Percentiles rank a stretch among this genome's conserved stretches.
phyloP scores from a whole-genome alignment of 2,797 vertebrate genomes.

The Crocidura indochinensis region DNA sequence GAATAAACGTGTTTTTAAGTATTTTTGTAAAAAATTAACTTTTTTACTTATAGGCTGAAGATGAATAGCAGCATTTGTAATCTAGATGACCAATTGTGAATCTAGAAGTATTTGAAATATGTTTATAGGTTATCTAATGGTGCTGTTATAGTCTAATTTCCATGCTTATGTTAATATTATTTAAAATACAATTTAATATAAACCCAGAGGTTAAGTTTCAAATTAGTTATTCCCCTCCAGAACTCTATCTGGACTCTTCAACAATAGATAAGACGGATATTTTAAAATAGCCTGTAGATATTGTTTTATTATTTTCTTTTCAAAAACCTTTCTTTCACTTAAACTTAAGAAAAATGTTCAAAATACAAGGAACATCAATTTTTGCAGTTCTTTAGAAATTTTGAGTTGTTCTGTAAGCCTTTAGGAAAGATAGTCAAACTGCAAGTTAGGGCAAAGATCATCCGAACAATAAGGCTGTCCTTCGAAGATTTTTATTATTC shows the following conservation, averaged over 20 bases:
- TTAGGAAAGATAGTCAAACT: background rate
- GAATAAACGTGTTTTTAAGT: too few species aligned
- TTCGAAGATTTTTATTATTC: background rate
- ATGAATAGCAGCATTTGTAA: background rate
- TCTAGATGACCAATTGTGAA: background rate
- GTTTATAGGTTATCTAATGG: background rate
- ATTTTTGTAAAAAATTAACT: too few species aligned
- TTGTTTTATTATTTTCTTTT: background rate
- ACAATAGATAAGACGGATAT: background rate
- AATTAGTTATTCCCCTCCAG: background rate
- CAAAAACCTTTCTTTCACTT: background rate
- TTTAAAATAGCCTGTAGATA: background rate
- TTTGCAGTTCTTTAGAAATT: background rate
- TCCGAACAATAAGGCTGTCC: background rate
- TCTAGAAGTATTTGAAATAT: background rate
- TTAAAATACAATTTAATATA: slow-evolving; percentile 20
- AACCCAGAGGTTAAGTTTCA: slow-evolving; percentile 4
- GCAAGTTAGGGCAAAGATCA: background rate
- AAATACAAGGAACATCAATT: background rate
- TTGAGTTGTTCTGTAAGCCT: background rate
- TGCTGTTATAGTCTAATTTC: slow-evolving; percentile 30
- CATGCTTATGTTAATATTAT: slow-evolving; percentile 1
- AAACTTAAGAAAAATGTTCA: background rate
- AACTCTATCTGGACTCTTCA: slow-evolving; percentile 20
- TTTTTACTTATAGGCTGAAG: background rate